Percentiles rank a stretch among this genome's conserved stretches.
These are phyloP conservation scores for Cecropterus lyciades DNA, from an alignment of 1,140 invertebrate genomes.

Conservation along the genomic window DNA sequence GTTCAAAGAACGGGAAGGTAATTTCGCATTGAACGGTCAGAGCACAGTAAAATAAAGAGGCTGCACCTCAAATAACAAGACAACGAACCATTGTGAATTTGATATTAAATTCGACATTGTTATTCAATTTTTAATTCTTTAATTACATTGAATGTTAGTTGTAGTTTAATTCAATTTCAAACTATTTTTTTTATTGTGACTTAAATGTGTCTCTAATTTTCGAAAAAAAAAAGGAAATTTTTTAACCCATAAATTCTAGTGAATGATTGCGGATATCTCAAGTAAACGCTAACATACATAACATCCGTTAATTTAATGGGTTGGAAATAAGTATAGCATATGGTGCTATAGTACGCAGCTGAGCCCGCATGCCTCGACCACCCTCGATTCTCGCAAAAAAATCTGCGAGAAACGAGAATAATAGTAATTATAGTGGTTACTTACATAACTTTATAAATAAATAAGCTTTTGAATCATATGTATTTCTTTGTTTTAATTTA, in stretches of 20 bases:
- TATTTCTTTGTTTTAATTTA: too few species aligned
- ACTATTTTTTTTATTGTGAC: too few species aligned
- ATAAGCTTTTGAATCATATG: background rate
- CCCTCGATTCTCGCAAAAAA: conserved; percentile 61
- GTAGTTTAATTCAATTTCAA: too few species aligned
- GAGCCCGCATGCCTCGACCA: conserved; percentile 73
- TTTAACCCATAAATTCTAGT: background rate
- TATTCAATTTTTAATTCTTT: too few species aligned
- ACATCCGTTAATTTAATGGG: conserved; percentile 55
- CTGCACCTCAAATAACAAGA: background rate
- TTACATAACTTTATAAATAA: background rate
- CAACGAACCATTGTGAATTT: background rate
- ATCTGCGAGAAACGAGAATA: conserved; percentile 15
- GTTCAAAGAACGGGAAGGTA: conserved; percentile 16
- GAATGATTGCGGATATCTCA: conserved; percentile 48
- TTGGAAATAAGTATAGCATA: conserved; percentile 42
- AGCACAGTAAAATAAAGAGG: conserved; percentile 13
- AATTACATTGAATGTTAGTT: too few species aligned
- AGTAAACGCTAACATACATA: conserved; percentile 41
- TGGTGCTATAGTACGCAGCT: conserved; percentile 50
- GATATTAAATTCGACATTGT: too few species aligned
- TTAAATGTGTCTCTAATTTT: background rate
- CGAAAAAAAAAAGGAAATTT: background rate
- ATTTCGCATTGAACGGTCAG: conserved; percentile 9
- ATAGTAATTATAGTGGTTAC: background rate